These are phyloP conservation scores for Bombus sylvicola DNA, from an alignment of 1,140 invertebrate species.

Conservation along the genomic window DNA sequence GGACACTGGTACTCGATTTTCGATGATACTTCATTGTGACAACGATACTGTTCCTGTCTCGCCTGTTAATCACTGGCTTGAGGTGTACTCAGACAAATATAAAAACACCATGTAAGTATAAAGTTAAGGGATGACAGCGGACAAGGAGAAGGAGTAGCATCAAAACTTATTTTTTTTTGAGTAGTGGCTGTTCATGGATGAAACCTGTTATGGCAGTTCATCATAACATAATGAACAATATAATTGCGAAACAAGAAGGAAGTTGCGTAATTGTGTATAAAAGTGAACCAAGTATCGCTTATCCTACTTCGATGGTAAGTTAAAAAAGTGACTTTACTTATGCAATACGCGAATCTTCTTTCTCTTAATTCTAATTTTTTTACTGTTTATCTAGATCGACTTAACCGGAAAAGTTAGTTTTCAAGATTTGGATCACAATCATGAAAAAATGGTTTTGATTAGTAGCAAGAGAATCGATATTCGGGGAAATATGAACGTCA, in stretches of 20 bases:
- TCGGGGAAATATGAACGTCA: constrained; percentile 64
- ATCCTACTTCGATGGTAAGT: constrained; percentile 67
- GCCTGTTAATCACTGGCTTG: constrained; percentile 41
- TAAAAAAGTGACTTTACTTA: neutral
- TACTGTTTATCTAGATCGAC: constrained; percentile 59
- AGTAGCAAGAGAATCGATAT: constrained; percentile 58
- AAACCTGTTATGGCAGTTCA: constrained; percentile 47
- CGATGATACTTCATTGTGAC: constrained; percentile 74
- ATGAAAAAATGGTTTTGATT: constrained; percentile 30
- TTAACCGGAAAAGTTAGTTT: constrained; percentile 55
- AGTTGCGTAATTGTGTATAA: constrained; percentile 65
- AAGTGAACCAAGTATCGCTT: constrained; percentile 61
- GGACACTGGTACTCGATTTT: constrained; percentile 73
- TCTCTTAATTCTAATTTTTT: neutral
- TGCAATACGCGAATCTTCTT: neutral
- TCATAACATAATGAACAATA: constrained; percentile 55
- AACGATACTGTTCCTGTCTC: constrained; percentile 49
- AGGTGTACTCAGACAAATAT: constrained; percentile 42
- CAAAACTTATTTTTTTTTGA: neutral
- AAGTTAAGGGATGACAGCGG: neutral
- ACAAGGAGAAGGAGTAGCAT: neutral
- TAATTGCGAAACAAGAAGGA: constrained; percentile 60
- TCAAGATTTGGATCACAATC: constrained; percentile 43
- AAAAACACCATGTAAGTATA: constrained; percentile 58
- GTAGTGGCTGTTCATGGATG: constrained; percentile 39